These are phyloP conservation scores for Heterochromis multidens DNA, from an alignment of 2,113 vertebrate species.

Conservation along the genomic window DNA sequence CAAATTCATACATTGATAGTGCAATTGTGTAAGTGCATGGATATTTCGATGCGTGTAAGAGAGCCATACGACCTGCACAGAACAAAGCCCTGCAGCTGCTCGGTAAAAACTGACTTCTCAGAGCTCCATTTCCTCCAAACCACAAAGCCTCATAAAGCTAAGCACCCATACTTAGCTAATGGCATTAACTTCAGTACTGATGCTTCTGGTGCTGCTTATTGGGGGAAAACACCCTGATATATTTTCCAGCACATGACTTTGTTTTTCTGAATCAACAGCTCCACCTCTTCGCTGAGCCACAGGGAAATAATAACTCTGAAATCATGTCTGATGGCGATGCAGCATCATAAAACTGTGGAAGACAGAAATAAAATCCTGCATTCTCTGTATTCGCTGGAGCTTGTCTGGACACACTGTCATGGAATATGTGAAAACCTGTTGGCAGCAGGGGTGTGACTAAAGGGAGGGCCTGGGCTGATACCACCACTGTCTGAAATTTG, in stretches of 20 bases:
- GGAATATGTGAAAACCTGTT: slow-evolving; percentile 19
- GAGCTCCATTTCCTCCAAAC: slow-evolving; percentile 61
- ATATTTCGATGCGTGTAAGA: slow-evolving; percentile 13
- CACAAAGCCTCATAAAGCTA: slow-evolving; percentile 68
- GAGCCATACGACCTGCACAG: slow-evolving; percentile 56
- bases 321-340: slow-evolving; percentile 33
- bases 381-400: neutral
- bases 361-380: neutral
- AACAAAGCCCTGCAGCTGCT: slow-evolving; percentile 67
- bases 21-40: neutral
- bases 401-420: neutral
- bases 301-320: slow-evolving; percentile 16
- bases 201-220: slow-evolving; percentile 46
- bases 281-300: slow-evolving; percentile 15
- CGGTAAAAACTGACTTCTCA: slow-evolving; percentile 50
- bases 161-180: slow-evolving; percentile 49
- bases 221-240: slow-evolving; percentile 60
- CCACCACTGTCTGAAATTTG: neutral
- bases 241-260: slow-evolving; percentile 60
- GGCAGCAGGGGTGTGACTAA: neutral
- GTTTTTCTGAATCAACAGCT: slow-evolving; percentile 56
- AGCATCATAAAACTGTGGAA: slow-evolving; percentile 1
- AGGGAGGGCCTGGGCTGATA: neutral
- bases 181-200: slow-evolving; percentile 28
- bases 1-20: slow-evolving; percentile 13